phyloP scores from a whole-genome alignment of 2,888 invertebrate species.

The Alentia gelatinosa region DNA sequence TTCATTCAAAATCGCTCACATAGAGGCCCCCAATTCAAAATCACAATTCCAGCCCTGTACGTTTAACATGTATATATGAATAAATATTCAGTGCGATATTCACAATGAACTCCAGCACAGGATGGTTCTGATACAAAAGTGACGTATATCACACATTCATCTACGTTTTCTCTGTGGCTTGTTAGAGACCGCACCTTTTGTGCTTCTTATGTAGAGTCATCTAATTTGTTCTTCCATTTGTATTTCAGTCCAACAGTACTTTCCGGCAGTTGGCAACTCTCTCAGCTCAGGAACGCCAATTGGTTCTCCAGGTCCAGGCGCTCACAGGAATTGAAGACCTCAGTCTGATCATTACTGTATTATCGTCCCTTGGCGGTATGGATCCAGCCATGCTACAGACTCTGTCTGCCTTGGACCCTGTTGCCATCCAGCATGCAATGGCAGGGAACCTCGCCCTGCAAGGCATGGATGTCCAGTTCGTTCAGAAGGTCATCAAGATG shows the following conservation, averaged over 20 bases:
- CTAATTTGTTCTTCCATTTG: background rate
- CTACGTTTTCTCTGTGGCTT: too few relatives aligned
- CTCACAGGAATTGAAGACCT: conserved; percentile 13
- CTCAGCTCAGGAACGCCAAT: background rate
- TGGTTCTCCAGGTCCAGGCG: conserved; percentile 19
- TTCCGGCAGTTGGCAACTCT: conserved; percentile 17
- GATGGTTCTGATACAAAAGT: too few relatives aligned
- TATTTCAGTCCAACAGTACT: background rate
- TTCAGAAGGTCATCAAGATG: conserved; percentile 13
- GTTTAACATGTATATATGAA: too few relatives aligned
- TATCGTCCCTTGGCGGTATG: background rate
- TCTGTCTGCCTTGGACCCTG: background rate
- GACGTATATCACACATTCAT: too few relatives aligned
- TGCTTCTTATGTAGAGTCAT: too few relatives aligned
- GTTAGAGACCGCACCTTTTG: too few relatives aligned
- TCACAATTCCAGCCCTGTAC: too few relatives aligned
- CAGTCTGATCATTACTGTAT: background rate
- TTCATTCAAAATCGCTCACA: too few relatives aligned
- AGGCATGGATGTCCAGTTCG: background rate
- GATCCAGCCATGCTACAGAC: conserved; percentile 25
- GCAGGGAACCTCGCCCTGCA: background rate
- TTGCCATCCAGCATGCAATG: conserved; percentile 2
- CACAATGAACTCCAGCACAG: too few relatives aligned
- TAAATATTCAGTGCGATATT: too few relatives aligned
- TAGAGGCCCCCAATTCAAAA: too few relatives aligned